phyloP scores from a whole-genome alignment of 2,113 vertebrate species.

The Tretioscincus oriximinensis region DNA sequence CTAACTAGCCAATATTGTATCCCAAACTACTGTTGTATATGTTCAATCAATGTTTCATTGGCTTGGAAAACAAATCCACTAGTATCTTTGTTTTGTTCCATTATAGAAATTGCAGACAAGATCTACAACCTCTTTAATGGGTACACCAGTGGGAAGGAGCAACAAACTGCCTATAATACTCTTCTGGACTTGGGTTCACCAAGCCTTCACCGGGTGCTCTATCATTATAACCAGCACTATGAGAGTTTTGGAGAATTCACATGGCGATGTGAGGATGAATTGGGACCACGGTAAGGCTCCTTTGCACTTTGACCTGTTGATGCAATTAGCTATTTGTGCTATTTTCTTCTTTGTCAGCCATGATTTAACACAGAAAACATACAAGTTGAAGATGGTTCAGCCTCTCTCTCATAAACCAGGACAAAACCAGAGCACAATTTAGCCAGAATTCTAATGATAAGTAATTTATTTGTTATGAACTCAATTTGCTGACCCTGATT shows the following conservation, averaged over 20 bases:
- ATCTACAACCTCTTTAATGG: slow-evolving; percentile 99
- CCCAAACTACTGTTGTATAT: background rate
- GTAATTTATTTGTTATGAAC: too few relatives aligned
- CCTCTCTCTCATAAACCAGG: too few relatives aligned
- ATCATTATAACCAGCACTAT: slow-evolving; percentile 97
- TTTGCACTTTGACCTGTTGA: background rate
- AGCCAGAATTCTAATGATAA: too few relatives aligned
- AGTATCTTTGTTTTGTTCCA: slow-evolving; percentile 4
- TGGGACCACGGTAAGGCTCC: slow-evolving; percentile 88
- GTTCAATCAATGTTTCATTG: background rate
- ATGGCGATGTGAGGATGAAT: slow-evolving; percentile 96
- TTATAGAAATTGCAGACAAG: slow-evolving; percentile 93
- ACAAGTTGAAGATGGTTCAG: too few relatives aligned
- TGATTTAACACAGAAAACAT: too few relatives aligned
- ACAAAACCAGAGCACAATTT: too few relatives aligned
- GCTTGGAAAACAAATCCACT: too few relatives aligned
- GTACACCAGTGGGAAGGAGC: slow-evolving; percentile 97
- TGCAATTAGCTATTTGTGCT: background rate
- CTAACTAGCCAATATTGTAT: background rate
- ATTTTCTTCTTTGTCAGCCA: background rate
- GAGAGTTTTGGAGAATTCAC: slow-evolving; percentile 98
- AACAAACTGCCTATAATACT: slow-evolving; percentile 97
- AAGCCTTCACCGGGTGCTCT: slow-evolving; percentile 91
- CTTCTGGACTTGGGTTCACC: slow-evolving; percentile 94
- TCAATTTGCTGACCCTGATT: too few relatives aligned